These are phyloP conservation scores for Luscinia luscinia DNA, from an alignment of 2,797 vertebrate genomes.

Conservation along the genomic window DNA sequence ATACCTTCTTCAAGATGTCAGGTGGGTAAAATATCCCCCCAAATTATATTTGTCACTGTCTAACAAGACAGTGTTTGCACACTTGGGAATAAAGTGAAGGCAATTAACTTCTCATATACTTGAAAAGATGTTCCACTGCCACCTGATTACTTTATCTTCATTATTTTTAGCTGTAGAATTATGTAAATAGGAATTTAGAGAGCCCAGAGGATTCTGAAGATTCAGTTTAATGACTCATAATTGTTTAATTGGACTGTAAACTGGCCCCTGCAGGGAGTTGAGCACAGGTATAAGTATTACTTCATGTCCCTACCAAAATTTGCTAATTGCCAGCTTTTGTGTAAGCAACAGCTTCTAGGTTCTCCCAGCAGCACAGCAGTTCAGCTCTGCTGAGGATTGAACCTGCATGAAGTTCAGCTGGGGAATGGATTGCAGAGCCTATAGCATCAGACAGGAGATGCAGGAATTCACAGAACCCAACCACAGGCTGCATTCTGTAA, in stretches of 20 bases:
- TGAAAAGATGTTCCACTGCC: slow-evolving; percentile 26
- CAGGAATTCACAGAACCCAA: not conserved
- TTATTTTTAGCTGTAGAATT: slow-evolving; percentile 67
- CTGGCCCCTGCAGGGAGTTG: slow-evolving; percentile 22
- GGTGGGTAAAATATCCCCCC: not conserved
- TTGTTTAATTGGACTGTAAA: slow-evolving; percentile 64
- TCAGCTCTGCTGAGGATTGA: not conserved
- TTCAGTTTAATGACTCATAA: slow-evolving; percentile 50
- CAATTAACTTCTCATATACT: slow-evolving; percentile 47
- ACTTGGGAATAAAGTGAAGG: slow-evolving; percentile 23
- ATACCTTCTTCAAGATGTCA: not conserved
- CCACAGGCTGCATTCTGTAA: rapidly evolving
- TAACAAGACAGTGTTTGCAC: slow-evolving; percentile 22
- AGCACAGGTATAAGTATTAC: slow-evolving; percentile 11
- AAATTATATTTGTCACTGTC: not conserved
- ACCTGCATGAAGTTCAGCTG: not conserved
- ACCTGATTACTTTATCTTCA: slow-evolving; percentile 50
- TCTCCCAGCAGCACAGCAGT: not conserved
- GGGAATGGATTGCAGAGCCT: not conserved
- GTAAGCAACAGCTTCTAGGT: not conserved
- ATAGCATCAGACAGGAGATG: rapidly evolving
- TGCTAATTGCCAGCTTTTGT: slow-evolving; percentile 10
- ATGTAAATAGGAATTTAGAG: slow-evolving; percentile 61
- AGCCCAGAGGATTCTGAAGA: slow-evolving; percentile 31
- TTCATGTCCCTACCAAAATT: slow-evolving; percentile 2